phyloP scores from a whole-genome alignment of 2,113 vertebrate genomes.

The Bos javanicus region DNA sequence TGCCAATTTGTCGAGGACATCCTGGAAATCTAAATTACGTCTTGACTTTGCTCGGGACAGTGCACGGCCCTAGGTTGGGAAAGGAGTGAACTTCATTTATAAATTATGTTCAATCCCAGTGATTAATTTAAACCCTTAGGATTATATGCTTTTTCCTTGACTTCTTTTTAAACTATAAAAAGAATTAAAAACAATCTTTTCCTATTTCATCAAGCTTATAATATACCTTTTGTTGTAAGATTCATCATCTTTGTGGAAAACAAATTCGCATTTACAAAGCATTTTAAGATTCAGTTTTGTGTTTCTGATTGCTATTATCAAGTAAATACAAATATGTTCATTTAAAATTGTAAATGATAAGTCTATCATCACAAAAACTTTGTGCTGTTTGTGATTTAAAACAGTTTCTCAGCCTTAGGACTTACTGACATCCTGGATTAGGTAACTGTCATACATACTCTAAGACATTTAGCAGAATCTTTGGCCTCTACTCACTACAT shows the following conservation, averaged over 20 bases:
- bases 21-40: constrained; percentile 97
- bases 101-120: background rate
- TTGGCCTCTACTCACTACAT: background rate
- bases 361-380: background rate
- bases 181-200: background rate
- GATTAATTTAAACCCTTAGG: background rate
- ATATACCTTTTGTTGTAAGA: background rate
- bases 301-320: background rate
- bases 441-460: background rate
- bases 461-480: background rate
- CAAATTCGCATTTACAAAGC: background rate
- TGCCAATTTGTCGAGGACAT: constrained; percentile 96
- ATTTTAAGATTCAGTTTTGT: background rate
- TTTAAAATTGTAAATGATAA: background rate
- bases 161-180: background rate
- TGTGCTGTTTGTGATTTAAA: background rate
- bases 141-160: background rate
- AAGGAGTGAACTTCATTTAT: background rate
- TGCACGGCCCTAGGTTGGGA: constrained; percentile 89
- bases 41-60: constrained; percentile 97
- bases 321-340: background rate
- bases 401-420: background rate
- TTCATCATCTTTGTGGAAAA: background rate
- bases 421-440: background rate
- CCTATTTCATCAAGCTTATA: background rate